phyloP scores from a whole-genome alignment of 2,797 vertebrate genomes.

The Parauchenoglanis punctatus region DNA sequence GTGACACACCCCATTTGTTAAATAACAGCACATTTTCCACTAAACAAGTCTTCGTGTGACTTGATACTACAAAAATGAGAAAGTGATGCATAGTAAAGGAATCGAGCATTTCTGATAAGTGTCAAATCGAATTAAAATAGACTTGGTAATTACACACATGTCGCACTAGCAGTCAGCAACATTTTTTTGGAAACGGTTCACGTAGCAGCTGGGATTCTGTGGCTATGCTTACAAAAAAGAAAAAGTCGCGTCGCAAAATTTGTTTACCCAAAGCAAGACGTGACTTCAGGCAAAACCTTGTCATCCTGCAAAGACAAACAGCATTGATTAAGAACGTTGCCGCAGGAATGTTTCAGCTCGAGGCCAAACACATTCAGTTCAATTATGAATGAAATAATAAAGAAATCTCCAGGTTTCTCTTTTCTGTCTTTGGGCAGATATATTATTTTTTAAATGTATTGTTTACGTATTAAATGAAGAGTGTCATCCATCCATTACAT shows the following conservation, averaged over 20 bases:
- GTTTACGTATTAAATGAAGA: not conserved
- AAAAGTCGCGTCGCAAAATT: not conserved
- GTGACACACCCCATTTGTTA: too few species aligned
- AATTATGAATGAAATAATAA: slow-evolving; percentile 43
- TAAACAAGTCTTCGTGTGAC: not conserved
- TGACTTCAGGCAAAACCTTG: slow-evolving; percentile 23
- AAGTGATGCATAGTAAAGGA: not conserved
- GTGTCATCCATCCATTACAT: slow-evolving; percentile 13
- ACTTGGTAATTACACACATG: not conserved
- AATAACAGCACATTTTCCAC: not conserved
- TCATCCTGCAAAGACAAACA: slow-evolving; percentile 52
- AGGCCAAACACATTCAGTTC: slow-evolving; percentile 34
- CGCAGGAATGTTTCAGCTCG: slow-evolving; percentile 48
- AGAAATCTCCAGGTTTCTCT: not conserved
- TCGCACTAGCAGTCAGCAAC: not conserved
- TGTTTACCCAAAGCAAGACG: slow-evolving; percentile 24
- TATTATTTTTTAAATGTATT: not conserved
- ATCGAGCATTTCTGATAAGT: not conserved
- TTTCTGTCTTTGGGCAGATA: not conserved
- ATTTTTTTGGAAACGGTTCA: not conserved
- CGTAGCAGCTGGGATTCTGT: not conserved
- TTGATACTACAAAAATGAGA: not conserved
- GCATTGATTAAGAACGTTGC: slow-evolving; percentile 43
- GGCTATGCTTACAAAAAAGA: not conserved
- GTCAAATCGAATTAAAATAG: not conserved